Percentiles rank a stretch among this genome's conserved stretches.
phyloP scores from a whole-genome alignment of 2,113 vertebrate species.

The Ochotona princeps region DNA sequence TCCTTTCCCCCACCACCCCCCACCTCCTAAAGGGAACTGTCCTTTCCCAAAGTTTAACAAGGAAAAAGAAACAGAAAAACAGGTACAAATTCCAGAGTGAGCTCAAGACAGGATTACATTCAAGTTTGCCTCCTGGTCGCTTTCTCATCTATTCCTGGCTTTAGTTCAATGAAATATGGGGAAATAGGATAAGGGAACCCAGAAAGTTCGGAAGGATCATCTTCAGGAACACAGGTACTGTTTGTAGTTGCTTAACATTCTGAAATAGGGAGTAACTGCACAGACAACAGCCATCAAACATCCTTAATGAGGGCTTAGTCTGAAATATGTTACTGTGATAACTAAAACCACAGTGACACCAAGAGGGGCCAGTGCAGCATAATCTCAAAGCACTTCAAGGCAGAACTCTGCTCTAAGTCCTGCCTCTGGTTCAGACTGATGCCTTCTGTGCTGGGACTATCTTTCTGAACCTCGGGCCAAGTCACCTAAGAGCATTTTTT shows the following conservation, averaged over 20 bases:
- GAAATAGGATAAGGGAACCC: not conserved
- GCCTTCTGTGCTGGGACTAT: conserved; percentile 16
- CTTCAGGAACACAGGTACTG: not conserved
- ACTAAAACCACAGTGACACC: conserved; percentile 81
- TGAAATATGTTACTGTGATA: conserved; percentile 57
- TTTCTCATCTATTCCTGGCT: conserved; percentile 10
- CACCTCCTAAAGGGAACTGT: conserved; percentile 41
- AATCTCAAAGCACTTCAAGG: conserved; percentile 40
- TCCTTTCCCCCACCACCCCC: not conserved
- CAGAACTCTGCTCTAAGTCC: conserved; percentile 47
- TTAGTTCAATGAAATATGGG: not conserved
- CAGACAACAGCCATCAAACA: not conserved
- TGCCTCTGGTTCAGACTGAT: not conserved
- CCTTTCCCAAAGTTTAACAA: conserved; percentile 47
- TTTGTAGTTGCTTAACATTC: not conserved
- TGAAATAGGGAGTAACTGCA: conserved; percentile 17
- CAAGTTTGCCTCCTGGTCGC: conserved; percentile 21
- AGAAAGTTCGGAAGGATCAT: not conserved
- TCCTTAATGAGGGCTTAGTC: not conserved
- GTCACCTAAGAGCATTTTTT: conserved; percentile 53
- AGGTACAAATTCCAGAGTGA: conserved; percentile 19
- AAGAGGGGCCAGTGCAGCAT: conserved; percentile 72
- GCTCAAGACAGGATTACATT: not conserved
- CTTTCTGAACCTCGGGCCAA: conserved; percentile 69
- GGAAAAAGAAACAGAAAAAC: not conserved